These are phyloP conservation scores for Cyprinodon brontotheroides DNA, from an alignment of 2,113 vertebrate genomes.

Conservation along the genomic window DNA sequence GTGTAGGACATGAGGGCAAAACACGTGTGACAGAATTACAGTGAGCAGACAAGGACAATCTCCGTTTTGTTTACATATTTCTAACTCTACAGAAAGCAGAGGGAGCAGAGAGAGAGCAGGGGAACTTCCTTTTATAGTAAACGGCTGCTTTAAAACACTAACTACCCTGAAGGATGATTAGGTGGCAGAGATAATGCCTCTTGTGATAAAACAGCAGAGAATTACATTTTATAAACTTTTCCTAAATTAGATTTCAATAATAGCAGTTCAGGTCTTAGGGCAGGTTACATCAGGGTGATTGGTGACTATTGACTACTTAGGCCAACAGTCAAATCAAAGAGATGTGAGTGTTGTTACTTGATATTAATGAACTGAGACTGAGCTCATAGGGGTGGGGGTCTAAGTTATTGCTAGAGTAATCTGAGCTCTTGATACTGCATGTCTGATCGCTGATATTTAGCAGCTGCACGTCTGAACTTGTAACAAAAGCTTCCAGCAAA, in stretches of 20 bases:
- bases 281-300: constrained; percentile 4
- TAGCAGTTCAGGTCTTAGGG: not conserved
- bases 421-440: constrained; percentile 61
- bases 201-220: not conserved
- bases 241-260: constrained; percentile 3
- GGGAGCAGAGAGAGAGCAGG: constrained; percentile 29
- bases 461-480: constrained; percentile 67
- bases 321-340: constrained; percentile 23
- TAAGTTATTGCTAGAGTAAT: constrained; percentile 54
- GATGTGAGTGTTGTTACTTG: constrained; percentile 56
- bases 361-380: constrained; percentile 69
- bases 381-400: constrained; percentile 39
- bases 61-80: constrained; percentile 71
- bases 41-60: constrained; percentile 33
- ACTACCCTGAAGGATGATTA: constrained; percentile 29
- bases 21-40: constrained; percentile 19
- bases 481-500: constrained; percentile 57
- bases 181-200: constrained; percentile 6
- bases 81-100: constrained; percentile 37
- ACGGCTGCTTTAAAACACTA: constrained; percentile 62
- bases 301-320: constrained; percentile 35
- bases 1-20: constrained; percentile 41
- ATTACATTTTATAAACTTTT: not conserved
- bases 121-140: constrained; percentile 70
- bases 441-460: constrained; percentile 69